These are phyloP conservation scores for Empidonax traillii DNA, from an alignment of 2,113 vertebrate species.

Conservation along the genomic window DNA sequence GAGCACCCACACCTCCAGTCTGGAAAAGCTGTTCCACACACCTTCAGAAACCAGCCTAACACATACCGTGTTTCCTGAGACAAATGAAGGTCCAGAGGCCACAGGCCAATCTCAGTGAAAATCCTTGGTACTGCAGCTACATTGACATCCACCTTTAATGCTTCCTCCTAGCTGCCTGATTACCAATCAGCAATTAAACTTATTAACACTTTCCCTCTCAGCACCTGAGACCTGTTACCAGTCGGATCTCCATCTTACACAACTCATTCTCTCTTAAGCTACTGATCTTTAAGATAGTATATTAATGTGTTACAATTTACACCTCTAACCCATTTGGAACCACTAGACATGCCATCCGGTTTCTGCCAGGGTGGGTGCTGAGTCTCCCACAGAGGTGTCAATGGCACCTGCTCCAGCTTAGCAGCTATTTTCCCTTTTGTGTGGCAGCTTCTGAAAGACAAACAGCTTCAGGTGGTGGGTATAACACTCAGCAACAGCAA, in stretches of 20 bases:
- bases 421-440: neutral
- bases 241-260: neutral
- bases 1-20: neutral
- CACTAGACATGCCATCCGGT: neutral
- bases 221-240: neutral
- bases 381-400: neutral
- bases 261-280: neutral
- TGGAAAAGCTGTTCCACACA: neutral
- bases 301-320: neutral
- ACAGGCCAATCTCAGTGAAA: neutral
- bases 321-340: neutral
- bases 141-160: neutral
- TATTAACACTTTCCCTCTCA: neutral
- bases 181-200: neutral
- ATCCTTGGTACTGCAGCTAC: neutral
- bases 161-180: neutral
- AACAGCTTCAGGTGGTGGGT: neutral
- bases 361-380: neutral
- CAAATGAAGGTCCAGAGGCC: neutral
- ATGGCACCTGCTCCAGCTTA: neutral
- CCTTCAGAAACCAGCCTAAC: neutral
- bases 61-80: rapidly evolving
- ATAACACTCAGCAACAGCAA: neutral
- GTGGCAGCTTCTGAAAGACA: neutral
- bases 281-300: neutral